These are phyloP conservation scores for Marcusenius ussheri DNA, from an alignment of 2,113 vertebrate genomes.

Conservation along the genomic window DNA sequence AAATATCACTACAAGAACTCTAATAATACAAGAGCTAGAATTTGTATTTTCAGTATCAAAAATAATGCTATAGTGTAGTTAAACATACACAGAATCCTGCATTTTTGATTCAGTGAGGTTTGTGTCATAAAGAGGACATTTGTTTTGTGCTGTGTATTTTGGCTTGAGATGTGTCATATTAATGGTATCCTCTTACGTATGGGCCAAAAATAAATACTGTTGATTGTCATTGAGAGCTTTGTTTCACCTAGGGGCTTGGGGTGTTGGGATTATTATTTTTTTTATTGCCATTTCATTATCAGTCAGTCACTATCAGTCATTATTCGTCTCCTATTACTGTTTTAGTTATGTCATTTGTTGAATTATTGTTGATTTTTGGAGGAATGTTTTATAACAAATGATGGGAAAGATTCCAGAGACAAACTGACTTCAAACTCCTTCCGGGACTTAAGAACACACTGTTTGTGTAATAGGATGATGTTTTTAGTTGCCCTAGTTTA, in stretches of 20 bases:
- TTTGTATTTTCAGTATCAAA: not conserved
- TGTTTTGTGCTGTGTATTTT: constrained; percentile 25
- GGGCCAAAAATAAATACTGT: constrained; percentile 53
- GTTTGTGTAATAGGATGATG: not conserved
- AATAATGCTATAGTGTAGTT: not conserved
- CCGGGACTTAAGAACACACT: not conserved
- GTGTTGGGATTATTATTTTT: constrained; percentile 25
- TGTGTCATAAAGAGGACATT: not conserved
- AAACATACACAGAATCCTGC: not conserved
- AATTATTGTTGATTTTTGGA: not conserved
- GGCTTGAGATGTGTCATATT: constrained; percentile 23
- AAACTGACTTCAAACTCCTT: not conserved
- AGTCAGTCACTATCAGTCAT: not conserved
- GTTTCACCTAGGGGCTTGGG: constrained; percentile 19
- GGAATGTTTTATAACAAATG: not conserved
- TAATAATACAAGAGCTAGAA: not conserved
- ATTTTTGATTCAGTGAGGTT: constrained; percentile 7
- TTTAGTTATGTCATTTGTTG: not conserved
- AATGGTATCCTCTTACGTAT: constrained; percentile 50
- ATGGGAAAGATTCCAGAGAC: not conserved
- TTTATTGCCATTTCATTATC: not conserved
- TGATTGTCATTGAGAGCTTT: constrained; percentile 42
- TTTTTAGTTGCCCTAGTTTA: not conserved
- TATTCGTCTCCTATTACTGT: not conserved
- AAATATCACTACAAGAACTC: not conserved